Evolutionary conservation across 2,113 vertebrate genomes (phyloP).

Genomic region (Zeus faber): DNA sequence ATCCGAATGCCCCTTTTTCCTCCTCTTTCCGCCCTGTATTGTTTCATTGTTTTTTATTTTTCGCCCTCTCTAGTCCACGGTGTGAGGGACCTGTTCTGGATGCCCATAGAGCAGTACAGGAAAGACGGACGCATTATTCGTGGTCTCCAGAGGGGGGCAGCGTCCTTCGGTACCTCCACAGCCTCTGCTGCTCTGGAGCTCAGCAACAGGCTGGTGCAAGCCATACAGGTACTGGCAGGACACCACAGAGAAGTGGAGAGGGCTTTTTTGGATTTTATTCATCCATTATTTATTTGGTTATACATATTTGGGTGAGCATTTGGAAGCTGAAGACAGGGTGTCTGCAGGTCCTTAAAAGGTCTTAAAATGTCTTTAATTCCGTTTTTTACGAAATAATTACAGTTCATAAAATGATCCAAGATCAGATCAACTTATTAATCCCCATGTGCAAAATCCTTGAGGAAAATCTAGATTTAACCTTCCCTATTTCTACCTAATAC

Average conservation of each 20-base stretch:
- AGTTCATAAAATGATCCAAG: neutral
- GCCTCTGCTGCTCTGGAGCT: conserved; percentile 89
- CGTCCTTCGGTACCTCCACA: conserved; percentile 88
- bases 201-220: conserved; percentile 90
- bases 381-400: neutral
- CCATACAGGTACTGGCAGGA: conserved; percentile 84
- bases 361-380: no score
- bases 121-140: conserved; percentile 90
- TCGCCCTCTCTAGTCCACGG: conserved; percentile 82
- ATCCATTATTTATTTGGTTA: no score
- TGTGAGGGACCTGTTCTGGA: conserved; percentile 89
- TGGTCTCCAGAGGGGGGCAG: conserved; percentile 88
- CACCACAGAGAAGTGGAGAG: no score
- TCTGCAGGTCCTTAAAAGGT: neutral
- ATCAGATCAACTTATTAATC: no score
- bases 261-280: no score
- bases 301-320: no score
- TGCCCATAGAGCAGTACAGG: conserved; percentile 91
- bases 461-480: no score
- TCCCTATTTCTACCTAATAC: no score
- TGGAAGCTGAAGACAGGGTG: no score
- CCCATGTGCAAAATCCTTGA: no score
- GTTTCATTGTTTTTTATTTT: no score
- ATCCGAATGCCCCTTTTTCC: neutral
- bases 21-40: neutral